Evolutionary conservation across 2,888 invertebrate genomes (phyloP), one percentile per base, ranked within the genome.

Genomic region (Tipula helvola): DNA sequence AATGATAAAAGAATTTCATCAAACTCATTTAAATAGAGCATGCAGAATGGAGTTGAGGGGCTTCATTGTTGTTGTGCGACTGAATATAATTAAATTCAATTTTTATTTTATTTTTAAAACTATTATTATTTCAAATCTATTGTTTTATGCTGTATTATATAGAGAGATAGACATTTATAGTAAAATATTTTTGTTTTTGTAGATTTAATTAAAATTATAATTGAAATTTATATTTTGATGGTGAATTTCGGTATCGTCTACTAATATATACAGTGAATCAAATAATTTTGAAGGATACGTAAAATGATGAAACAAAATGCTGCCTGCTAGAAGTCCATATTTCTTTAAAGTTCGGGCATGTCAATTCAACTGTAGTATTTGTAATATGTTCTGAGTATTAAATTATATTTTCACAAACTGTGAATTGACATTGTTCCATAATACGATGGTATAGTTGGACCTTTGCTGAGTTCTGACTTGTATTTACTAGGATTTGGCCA

Each of bases 1-100:
- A 28, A 28, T 10, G 71, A 71, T 71, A 71, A 71, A 28, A 71
- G 71, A 71, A 71, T 71, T 71, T 71, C 71, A 71, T 71, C 71
- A 71, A 71, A 71, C 71, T 71, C 71, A 71, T 71, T 71, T 71
- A 71, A 71, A 71, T 71, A 71, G 71, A 71, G 71, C 71, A 71
- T 71, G 28, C 28, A 71, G 71, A 71, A 71, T 71, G 52, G 52
- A 71, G 28, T 71, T 71, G 71, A 28, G 71, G 71, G 71, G 71
- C 10, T 28, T 71, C 71, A 71, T 71, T 71, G 71, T 71, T 71
- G 71, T 71, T 71, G 52, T 71, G 71, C 71, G 71, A 28, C 71
- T 71, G 71, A 71, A 71, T 71, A 10, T 71, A 71, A 71, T 71
- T 71, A 71, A 71, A 71, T 71, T 28, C 52, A 16, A 28, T 28